Conservation (phyloP, 2,888 invertebrate species). For the Agrotis exclamationis region DNA sequence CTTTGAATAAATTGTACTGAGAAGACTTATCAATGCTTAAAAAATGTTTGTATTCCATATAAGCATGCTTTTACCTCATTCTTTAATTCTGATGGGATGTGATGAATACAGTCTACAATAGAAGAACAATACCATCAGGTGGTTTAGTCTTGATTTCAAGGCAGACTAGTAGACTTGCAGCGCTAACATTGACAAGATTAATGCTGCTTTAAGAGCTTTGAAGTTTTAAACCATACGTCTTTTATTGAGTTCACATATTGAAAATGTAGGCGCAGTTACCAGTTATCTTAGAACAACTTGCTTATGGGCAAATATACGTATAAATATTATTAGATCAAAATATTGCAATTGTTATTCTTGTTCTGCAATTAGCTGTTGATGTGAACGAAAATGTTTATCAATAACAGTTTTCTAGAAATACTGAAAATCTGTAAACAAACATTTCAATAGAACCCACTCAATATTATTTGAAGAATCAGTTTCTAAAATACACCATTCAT, state of each 20-base stretch:
- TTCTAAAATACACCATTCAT: constrained; percentile 23
- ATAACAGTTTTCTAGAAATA: constrained; percentile 2
- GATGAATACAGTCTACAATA: no score
- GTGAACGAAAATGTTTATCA: constrained; percentile 21
- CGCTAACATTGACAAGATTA: background rate
- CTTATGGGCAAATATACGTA: constrained; percentile 15
- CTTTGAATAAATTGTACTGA: no score
- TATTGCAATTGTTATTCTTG: constrained; percentile 8
- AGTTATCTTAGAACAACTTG: constrained; percentile 27
- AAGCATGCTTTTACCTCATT: background rate
- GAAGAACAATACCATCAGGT: no score
- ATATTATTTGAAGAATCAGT: constrained; percentile 10
- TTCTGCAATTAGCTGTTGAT: constrained; percentile 7
- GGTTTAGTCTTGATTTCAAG: background rate
- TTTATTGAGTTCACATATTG: constrained; percentile 19
- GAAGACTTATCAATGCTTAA: no score
- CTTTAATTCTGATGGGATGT: no score
- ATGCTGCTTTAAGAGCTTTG: background rate
- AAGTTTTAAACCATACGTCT: background rate
- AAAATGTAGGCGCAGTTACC: constrained; percentile 37
- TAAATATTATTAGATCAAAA: constrained; percentile 29
- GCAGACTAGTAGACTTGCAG: background rate
- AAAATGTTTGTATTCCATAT: no score
- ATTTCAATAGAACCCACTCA: constrained; percentile 24
- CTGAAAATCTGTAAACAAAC: constrained; percentile 14